Percentiles rank a stretch among this genome's conserved stretches.
These are phyloP conservation scores for Brachyhypopomus occidentalis DNA, from an alignment of 2,113 vertebrate species.

Conservation along the genomic window DNA sequence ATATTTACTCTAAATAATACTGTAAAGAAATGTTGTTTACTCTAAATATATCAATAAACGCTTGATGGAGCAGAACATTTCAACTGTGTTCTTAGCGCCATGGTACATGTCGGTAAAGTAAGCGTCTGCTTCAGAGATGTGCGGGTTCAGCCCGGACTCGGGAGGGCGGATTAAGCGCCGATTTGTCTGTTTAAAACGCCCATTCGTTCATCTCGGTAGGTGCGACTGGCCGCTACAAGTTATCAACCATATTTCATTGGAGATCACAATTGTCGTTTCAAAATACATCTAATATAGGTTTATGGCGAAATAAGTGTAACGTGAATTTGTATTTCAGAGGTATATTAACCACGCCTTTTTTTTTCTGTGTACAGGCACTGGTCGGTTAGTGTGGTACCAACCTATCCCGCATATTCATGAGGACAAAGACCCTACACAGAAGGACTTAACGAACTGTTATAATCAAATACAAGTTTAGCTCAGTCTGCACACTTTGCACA, in stretches of 20 bases:
- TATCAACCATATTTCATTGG: background rate
- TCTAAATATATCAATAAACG: background rate
- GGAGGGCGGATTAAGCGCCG: background rate
- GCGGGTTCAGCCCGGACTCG: slow-evolving; percentile 6
- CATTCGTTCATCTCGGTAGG: background rate
- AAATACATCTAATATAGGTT: no score
- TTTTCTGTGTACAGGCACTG: background rate
- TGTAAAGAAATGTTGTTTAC: background rate
- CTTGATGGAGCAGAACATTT: background rate
- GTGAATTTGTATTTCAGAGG: background rate
- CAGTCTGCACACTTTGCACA: no score
- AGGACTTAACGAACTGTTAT: background rate
- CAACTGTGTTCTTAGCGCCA: background rate
- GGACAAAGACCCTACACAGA: slow-evolving; percentile 7
- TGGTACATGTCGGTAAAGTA: background rate
- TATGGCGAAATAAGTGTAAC: background rate
- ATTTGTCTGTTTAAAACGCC: slow-evolving; percentile 24
- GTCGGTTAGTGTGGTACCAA: background rate
- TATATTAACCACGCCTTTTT: slow-evolving; percentile 35
- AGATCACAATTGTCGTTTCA: background rate
- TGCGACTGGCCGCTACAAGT: background rate
- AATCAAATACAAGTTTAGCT: background rate
- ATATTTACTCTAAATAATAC: slow-evolving; percentile 56
- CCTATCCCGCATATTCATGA: background rate
- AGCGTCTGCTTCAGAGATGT: background rate